A percentile compares a stretch with the other conserved stretches of the same genome.
Evolutionary conservation across 2,113 vertebrate species (phyloP).

Genomic region (zebrafish (Danio rerio)): GRCz12tu NC_133183.1:52741501-52742000

Average conservation of each 20-base stretch:
- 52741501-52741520: too few relatives aligned
- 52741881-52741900: constrained; percentile 97
- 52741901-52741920: constrained; percentile 75
- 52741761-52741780: constrained; percentile 51
- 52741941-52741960: constrained; percentile 96
- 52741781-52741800: constrained; percentile 32
- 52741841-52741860: constrained; percentile 91
- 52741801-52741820: constrained; percentile 42
- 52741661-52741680: constrained; percentile 97
- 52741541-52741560: not conserved
- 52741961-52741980: constrained; percentile 81
- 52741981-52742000: constrained; percentile 90
- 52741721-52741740: constrained; percentile 99
- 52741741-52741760: constrained; percentile 89
- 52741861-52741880: constrained; percentile 87
- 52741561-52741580: constrained; percentile 25
- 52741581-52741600: constrained; percentile 43
- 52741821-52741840: constrained; percentile 93
- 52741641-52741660: constrained; percentile 91
- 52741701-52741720: constrained; percentile 76
- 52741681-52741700: constrained; percentile 66
- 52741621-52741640: constrained; percentile 91
- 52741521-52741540: too few relatives aligned
- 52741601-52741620: constrained; percentile 57
- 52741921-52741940: constrained; percentile 87